Evolutionary conservation across 2,888 invertebrate genomes (phyloP).

Genomic region (Pemphredon lugubris): DNA sequence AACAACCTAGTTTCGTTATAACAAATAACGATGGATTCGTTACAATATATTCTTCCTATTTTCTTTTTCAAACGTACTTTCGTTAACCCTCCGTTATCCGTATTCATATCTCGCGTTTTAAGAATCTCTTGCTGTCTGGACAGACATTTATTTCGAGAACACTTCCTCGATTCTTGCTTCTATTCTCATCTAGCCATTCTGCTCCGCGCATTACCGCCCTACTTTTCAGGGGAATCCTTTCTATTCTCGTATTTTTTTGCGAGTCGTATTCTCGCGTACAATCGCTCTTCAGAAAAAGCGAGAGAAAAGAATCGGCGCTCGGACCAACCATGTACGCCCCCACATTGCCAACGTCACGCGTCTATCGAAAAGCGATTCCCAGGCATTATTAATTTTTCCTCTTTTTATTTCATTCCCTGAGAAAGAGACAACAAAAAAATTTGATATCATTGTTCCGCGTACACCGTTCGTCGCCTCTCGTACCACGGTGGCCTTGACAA

Average conservation of each 20-base stretch:
- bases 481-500: too few relatives aligned
- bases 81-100: background rate
- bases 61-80: background rate
- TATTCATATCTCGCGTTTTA: background rate
- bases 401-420: too few relatives aligned
- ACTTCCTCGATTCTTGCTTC: background rate
- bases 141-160: background rate
- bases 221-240: background rate
- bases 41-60: background rate
- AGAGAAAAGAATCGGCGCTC: too few relatives aligned
- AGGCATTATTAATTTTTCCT: slow-evolving; percentile 44
- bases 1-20: too few relatives aligned
- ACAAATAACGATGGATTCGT: too few relatives aligned
- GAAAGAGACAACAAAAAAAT: too few relatives aligned
- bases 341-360: too few relatives aligned
- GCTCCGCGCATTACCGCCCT: background rate
- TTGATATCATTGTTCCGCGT: too few relatives aligned
- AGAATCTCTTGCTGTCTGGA: background rate
- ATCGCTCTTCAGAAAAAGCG: background rate
- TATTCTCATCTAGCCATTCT: background rate
- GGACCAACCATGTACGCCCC: too few relatives aligned
- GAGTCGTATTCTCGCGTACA: background rate
- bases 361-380: too few relatives aligned
- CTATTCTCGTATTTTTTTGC: background rate
- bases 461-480: too few relatives aligned